These are phyloP conservation scores for Ramazzottius varieornatus DNA, from an alignment of 2,888 invertebrate genomes.

Conservation along the genomic window DNA sequence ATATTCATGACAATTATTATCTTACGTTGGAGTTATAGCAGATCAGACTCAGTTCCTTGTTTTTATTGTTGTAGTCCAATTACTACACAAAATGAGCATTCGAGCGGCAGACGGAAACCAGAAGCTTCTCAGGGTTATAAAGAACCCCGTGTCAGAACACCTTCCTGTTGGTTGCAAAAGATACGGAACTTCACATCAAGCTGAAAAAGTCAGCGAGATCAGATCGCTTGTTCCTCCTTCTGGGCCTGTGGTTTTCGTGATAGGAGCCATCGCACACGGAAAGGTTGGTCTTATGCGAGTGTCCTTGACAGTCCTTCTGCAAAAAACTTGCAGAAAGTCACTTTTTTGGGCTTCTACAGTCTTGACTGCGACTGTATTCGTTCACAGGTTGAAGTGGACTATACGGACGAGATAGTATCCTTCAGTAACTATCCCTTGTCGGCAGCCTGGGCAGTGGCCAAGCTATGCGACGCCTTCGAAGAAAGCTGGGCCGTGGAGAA, in stretches of 20 bases:
- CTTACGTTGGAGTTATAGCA: not conserved
- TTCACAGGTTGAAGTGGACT: slow-evolving; percentile 43
- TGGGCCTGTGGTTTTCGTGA: slow-evolving; percentile 61
- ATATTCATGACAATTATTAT: not conserved
- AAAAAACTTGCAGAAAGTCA: not conserved
- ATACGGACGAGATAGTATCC: slow-evolving; percentile 63
- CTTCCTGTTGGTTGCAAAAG: slow-evolving; percentile 77
- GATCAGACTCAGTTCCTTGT: not conserved
- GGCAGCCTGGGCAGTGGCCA: slow-evolving; percentile 80
- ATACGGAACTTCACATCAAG: slow-evolving; percentile 61
- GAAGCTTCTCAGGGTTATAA: slow-evolving; percentile 58
- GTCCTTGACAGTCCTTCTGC: no score
- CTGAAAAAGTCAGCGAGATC: slow-evolving; percentile 40
- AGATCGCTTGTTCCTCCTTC: slow-evolving; percentile 46
- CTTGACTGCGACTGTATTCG: no score
- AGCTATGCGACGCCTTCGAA: slow-evolving; percentile 77
- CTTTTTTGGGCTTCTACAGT: no score
- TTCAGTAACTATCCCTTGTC: slow-evolving; percentile 89
- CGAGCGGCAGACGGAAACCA: slow-evolving; percentile 63
- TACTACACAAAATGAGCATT: slow-evolving; percentile 75
- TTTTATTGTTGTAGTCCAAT: slow-evolving; percentile 41
- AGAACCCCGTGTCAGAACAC: slow-evolving; percentile 79
- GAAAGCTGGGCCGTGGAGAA: slow-evolving; percentile 43
- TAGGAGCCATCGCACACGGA: slow-evolving; percentile 95
- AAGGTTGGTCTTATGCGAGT: slow-evolving; percentile 50